Conservation (phyloP, 2,797 vertebrate genomes). For the Sebastes vulpes region DNA sequence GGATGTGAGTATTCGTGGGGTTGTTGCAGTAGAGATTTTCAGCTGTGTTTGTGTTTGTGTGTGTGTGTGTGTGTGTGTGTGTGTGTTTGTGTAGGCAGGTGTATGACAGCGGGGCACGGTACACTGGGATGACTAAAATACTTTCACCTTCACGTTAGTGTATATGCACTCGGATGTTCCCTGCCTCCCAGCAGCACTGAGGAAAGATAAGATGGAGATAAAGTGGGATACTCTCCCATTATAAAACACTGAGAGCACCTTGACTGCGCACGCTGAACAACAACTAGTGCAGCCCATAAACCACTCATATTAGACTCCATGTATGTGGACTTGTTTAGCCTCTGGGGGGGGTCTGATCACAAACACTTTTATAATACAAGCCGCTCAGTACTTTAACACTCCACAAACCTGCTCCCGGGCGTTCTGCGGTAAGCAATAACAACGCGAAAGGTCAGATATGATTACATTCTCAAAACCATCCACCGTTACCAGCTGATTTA, state of each 20-base stretch:
- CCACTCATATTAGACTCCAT: not conserved
- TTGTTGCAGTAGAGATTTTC: not conserved
- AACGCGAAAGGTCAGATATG: conserved; percentile 10
- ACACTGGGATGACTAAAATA: conserved; percentile 51
- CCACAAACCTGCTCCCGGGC: not conserved
- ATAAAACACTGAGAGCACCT: conserved; percentile 32
- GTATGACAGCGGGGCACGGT: conserved; percentile 18
- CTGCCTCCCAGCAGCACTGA: conserved; percentile 20
- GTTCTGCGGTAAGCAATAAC: not conserved
- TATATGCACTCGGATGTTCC: conserved; percentile 11
- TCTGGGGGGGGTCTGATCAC: not conserved
- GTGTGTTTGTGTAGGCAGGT: conserved; percentile 10
- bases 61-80: not conserved
- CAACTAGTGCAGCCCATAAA: not conserved
- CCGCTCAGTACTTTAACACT: conserved; percentile 1
- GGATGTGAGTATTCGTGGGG: not conserved
- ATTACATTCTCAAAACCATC: conserved; percentile 13
- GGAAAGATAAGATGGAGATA: conserved; percentile 43
- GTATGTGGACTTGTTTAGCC: not conserved
- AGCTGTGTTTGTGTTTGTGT: not conserved
- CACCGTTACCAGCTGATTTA: not conserved
- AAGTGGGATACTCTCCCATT: conserved; percentile 21
- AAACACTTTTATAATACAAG: not conserved
- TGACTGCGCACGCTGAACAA: conserved; percentile 4
- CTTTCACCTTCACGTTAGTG: conserved; percentile 55